Evolutionary conservation across 1,140 invertebrate genomes (phyloP), one percentile per base, ranked within the genome.

Genomic region (Sitodiplosis mosellana): DNA sequence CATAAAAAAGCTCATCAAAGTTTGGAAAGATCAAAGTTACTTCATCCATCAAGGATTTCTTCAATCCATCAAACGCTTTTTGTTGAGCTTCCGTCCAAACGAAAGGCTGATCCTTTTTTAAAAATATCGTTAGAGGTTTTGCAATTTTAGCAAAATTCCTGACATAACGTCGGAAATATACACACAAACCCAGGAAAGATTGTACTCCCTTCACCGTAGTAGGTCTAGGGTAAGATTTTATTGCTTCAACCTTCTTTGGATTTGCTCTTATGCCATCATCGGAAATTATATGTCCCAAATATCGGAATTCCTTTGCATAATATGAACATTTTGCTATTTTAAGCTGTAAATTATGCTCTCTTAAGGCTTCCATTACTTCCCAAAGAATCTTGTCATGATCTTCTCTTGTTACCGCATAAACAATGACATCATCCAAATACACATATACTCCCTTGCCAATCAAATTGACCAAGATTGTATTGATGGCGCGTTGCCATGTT

Each of bases 311-410:
- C 34, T 58, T 54, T 52, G 56, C 56, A 11, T 67, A 48, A 56
- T 72, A 72, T 48, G 65, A 55, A 48, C 66, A 70, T 56, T 72
- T 70, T 15, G 59, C 56, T 0, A 61, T 63, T 54, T 71, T 59
- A 18, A 69, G 33, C 55, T 69, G 67, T 22, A 71, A 52, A 44
- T 63, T 62, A 49, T 57, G 41, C 49, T 59, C 33, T 43, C 55
- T 52, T 12, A 38, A 12, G 5, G 5, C 3, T 12, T 38, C 12
- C 12, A 38, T n/a, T 12, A 38, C 36, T 38, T 12, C 12, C 12
- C 12, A n/a, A n/a, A 38, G 15, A 5, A 15, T 46, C 14, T 40
- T 17, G n/a, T 46, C 22, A 69, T 51, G 45, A 52, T 63, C 50
- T 47, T 55, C 46, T 49, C 64, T 48, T 48, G 47, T 46, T 15